Conservation (phyloP, 2,888 invertebrate genomes). For the Lacanobia wlatinum region DNA sequence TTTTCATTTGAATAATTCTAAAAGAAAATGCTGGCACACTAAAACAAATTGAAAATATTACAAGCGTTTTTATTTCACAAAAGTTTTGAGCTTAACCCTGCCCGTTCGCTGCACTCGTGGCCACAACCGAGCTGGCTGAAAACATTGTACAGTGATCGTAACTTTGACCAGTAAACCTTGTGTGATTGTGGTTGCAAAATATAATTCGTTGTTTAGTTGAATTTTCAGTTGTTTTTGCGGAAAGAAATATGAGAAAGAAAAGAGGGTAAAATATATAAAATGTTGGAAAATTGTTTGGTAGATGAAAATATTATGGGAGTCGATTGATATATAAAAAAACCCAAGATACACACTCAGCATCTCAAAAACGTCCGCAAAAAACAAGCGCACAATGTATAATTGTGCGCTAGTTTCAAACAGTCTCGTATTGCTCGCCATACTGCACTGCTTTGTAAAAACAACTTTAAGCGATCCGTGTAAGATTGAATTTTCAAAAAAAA, state of each 20-base stretch:
- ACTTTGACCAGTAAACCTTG: conserved; percentile 52
- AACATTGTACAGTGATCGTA: conserved; percentile 47
- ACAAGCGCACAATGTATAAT: too few species aligned
- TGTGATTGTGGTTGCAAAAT: conserved; percentile 49
- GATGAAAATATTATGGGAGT: too few species aligned
- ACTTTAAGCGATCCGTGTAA: too few species aligned
- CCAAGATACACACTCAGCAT: too few species aligned
- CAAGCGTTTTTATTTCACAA: conserved; percentile 50
- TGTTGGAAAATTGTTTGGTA: too few species aligned
- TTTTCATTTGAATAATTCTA: conserved; percentile 46
- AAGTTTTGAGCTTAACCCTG: conserved; percentile 38
- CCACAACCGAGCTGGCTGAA: conserved; percentile 36
- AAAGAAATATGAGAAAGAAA: not conserved
- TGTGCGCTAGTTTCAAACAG: too few species aligned
- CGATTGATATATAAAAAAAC: too few species aligned
- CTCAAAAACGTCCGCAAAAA: too few species aligned
- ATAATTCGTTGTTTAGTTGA: conserved; percentile 22
- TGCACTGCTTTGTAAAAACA: too few species aligned
- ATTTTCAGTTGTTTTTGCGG: conserved; percentile 29
- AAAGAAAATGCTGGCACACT: conserved; percentile 38
- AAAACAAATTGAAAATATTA: conserved; percentile 49
- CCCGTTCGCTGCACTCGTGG: conserved; percentile 47
- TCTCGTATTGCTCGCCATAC: too few species aligned
- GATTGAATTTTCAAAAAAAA: too few species aligned
- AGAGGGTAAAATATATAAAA: not conserved